Conservation (phyloP, 1,140 invertebrate genomes). For the Samia ricini region DNA sequence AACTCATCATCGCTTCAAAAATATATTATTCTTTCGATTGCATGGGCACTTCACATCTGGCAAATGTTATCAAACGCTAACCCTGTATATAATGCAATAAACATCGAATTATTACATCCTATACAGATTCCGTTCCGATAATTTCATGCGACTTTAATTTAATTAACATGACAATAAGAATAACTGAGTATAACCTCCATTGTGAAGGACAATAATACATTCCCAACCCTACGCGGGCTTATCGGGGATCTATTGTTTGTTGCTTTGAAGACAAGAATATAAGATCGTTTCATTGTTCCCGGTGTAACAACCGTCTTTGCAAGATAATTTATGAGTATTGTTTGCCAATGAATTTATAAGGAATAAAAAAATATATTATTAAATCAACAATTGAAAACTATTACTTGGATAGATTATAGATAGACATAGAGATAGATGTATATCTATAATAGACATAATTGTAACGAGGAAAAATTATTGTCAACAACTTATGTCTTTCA, state of each 20-base stretch:
- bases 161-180: conserved; percentile 3
- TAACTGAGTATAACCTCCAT: background rate
- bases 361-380: background rate
- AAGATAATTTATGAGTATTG: background rate
- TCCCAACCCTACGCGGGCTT: background rate
- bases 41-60: too few relatives aligned
- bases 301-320: background rate
- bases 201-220: background rate
- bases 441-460: too few relatives aligned
- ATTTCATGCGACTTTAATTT: background rate
- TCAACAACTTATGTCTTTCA: too few relatives aligned
- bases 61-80: too few relatives aligned
- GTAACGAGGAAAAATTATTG: too few relatives aligned
- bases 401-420: too few relatives aligned
- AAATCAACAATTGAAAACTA: too few relatives aligned
- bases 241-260: conserved; percentile 11
- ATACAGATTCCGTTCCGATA: background rate
- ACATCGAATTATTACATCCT: background rate
- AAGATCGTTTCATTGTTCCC: conserved; percentile 10
- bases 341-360: background rate
- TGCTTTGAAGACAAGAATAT: conserved; percentile 12
- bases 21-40: too few relatives aligned
- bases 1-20: too few relatives aligned
- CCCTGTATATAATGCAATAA: too few relatives aligned
- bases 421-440: too few relatives aligned